Evolutionary conservation across 1,140 invertebrate genomes (phyloP).

Genomic region (Philopotamus ludificatus): DNA sequence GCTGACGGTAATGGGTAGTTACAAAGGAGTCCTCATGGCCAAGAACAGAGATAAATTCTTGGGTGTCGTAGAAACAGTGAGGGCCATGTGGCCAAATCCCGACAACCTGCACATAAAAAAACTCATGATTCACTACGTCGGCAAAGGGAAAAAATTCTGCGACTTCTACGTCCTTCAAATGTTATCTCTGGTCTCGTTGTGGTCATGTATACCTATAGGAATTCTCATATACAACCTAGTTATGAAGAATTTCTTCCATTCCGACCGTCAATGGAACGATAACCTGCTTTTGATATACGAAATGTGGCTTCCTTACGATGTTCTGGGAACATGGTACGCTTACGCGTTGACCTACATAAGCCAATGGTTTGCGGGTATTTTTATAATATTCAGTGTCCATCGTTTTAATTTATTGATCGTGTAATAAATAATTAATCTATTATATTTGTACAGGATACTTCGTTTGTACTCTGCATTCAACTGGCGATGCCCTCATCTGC

Average conservation of each 20-base stretch:
- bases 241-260: not conserved
- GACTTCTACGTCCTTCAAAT: not conserved
- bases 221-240: not conserved
- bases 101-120: not conserved
- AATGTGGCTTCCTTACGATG: not conserved
- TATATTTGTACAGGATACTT: not conserved
- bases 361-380: not conserved
- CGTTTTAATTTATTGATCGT: not conserved
- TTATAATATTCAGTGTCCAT: not conserved
- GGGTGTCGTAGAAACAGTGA: not conserved
- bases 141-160: not conserved
- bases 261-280: not conserved
- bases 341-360: not conserved
- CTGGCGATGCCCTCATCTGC: not conserved
- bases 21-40: not conserved
- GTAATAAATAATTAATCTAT: not conserved
- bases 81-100: not conserved
- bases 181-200: not conserved
- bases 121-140: not conserved
- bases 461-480: not conserved
- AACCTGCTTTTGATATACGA: not conserved
- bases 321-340: not conserved
- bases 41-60: not conserved
- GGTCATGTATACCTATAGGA: not conserved
- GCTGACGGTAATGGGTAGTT: not conserved